Base-by-base conservation (phyloP, 2,888 invertebrate genomes). In the Lingula anatina region DNA sequence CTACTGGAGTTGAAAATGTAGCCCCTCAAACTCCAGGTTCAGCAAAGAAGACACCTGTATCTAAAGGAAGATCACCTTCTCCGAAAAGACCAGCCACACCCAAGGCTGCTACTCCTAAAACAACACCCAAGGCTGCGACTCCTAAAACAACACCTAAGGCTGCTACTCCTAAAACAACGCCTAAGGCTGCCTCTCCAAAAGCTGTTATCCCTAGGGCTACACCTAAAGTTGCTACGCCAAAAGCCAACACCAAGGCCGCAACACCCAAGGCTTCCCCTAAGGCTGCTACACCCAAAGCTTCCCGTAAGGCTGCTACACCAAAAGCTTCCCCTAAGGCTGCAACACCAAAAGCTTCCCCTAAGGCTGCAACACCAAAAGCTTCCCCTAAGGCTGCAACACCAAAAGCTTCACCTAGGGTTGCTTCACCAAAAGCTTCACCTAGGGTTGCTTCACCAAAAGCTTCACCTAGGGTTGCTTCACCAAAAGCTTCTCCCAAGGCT, bases 71-170 rank as follows among this genome's bases (percentile, higher is more conserved):
- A 44, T 46, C 26, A 51, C 46, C 15, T 48, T 42, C 39, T 20
- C 39, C 24, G 26, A 28, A 23, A 18, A 60, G 45, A 39, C 31
- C 56, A 42, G 48, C 45, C 27, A 49, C 50, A 38, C 54, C 52
- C 4, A 54, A 46, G 41, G 49, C 39, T 26, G 27, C 42, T 2
- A 45, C 48, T 5, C 50, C 60, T 26, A 56, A 45, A 47, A 51
- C 27, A 21, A 46, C 57, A 23, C 51, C 53, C 39, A 51, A 44
- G 42, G 24, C 50, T 26, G 47, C 24, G 1, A 36, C 49, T 25
- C 47, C 53, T 4, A 55, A 54, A 44, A 24, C 26, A n/a, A 31
- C 43, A 12, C 49, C 49, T 12, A 49, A 35, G 26, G 39, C 36
- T 35, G 27, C 44, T 12, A 49, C 42, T 28, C 27, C 52, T 37